A percentile compares a stretch with the other conserved stretches of the same genome.
phyloP scores from a whole-genome alignment of 2,797 vertebrate species.

The Cossypha niveicapilla region DNA sequence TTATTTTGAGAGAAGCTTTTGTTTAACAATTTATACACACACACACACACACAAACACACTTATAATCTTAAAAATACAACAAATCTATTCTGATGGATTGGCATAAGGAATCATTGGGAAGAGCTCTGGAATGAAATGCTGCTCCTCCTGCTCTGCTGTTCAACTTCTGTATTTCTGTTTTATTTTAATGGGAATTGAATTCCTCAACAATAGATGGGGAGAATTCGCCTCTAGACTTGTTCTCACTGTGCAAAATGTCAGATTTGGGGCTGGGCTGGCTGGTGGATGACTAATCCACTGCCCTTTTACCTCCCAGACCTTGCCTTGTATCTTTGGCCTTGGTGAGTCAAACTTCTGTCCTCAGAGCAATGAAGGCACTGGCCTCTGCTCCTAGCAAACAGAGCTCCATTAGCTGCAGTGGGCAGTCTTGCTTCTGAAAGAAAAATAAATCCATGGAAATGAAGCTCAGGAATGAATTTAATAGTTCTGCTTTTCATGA shows the following conservation, averaged over 20 bases:
- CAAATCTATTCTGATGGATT: conserved; percentile 46
- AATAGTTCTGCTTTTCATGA: neutral
- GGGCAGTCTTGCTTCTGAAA: neutral
- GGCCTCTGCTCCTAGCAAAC: conserved; percentile 16
- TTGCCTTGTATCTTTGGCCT: conserved; percentile 69
- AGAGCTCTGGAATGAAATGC: neutral
- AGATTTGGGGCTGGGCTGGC: conserved; percentile 62
- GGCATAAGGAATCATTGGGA: neutral
- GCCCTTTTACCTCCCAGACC: conserved; percentile 64
- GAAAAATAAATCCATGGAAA: neutral
- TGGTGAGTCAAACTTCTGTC: conserved; percentile 69
- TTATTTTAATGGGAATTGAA: neutral
- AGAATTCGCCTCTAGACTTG: conserved; percentile 16
- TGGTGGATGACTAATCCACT: conserved; percentile 65
- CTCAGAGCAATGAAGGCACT: conserved; percentile 10
- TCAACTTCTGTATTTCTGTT: conserved; percentile 18
- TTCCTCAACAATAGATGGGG: conserved; percentile 31
- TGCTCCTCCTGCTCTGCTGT: neutral
- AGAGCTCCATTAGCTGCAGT: conserved; percentile 13
- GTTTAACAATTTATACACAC: conserved; percentile 68
- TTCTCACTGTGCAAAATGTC: conserved; percentile 70
- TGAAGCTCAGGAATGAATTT: neutral
- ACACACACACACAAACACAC: conserved; percentile 38
- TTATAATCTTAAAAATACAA: conserved; percentile 32
- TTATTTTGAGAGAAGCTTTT: conserved; percentile 75